Evolutionary conservation across 2,888 invertebrate species (phyloP).

Genomic region (Criorhina ranunculi): DNA sequence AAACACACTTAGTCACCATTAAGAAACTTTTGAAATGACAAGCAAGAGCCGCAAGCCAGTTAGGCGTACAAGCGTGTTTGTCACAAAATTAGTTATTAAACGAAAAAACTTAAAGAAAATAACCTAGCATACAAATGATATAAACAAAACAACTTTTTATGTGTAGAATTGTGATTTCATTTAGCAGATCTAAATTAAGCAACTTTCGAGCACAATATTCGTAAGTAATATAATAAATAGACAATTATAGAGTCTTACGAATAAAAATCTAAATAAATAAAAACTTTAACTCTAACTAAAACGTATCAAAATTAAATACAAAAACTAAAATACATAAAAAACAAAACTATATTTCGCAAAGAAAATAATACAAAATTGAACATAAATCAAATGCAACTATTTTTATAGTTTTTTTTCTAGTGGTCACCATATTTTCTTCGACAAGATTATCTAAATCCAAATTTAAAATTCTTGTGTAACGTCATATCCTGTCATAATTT

Average conservation of each 20-base stretch:
- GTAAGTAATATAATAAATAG: constrained; percentile 49
- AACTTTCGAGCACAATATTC: constrained; percentile 77
- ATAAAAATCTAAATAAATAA: constrained; percentile 34
- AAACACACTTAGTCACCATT: too few relatives aligned
- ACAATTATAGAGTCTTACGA: constrained; percentile 29
- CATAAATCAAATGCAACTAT: constrained; percentile 51
- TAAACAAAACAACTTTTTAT: constrained; percentile 5
- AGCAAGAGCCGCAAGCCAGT: too few relatives aligned
- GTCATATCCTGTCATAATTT: neutral
- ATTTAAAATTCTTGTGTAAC: neutral
- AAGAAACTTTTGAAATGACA: too few relatives aligned
- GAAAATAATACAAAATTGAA: constrained; percentile 44
- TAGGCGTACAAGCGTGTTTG: too few relatives aligned
- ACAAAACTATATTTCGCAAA: constrained; percentile 42
- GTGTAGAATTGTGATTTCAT: constrained; percentile 54
- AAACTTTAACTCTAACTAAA: constrained; percentile 33
- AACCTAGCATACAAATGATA: constrained; percentile 3
- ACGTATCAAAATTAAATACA: constrained; percentile 35
- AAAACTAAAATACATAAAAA: constrained; percentile 15
- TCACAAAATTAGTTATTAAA: too few relatives aligned
- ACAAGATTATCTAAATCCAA: neutral
- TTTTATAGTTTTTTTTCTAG: constrained; percentile 51
- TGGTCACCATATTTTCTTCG: constrained; percentile 22
- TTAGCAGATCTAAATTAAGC: constrained; percentile 71
- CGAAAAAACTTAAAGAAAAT: constrained; percentile 38